These are phyloP conservation scores for Dioctria rufipes DNA, from an alignment of 2,888 invertebrate genomes.

Conservation along the genomic window DNA sequence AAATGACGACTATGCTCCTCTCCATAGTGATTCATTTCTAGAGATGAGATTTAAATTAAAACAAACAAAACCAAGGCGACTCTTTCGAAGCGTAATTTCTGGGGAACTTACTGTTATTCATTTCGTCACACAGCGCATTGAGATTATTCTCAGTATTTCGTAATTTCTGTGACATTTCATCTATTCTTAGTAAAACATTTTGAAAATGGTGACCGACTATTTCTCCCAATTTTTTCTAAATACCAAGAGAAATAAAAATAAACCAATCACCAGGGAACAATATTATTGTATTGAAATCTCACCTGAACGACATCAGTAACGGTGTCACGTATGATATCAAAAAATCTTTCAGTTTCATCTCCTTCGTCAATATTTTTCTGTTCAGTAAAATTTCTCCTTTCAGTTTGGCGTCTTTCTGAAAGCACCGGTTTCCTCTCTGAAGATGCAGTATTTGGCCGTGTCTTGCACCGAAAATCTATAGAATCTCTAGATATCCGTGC, in stretches of 20 bases:
- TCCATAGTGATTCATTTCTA: constrained; percentile 67
- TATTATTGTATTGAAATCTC: background rate
- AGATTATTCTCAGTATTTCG: constrained; percentile 25
- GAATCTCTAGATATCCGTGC: background rate
- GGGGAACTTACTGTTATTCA: constrained; percentile 46
- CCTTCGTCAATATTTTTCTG: constrained; percentile 33
- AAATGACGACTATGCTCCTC: constrained; percentile 69
- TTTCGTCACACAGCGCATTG: constrained; percentile 3
- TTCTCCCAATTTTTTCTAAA: constrained; percentile 29
- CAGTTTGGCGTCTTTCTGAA: background rate
- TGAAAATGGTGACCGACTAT: constrained; percentile 18
- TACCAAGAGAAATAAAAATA: background rate
- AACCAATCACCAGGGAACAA: background rate
- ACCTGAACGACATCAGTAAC: constrained; percentile 66
- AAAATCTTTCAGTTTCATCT: constrained; percentile 66
- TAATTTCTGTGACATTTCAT: constrained; percentile 41
- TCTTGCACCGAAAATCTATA: background rate
- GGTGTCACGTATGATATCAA: constrained; percentile 65
- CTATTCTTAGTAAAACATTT: constrained; percentile 33
- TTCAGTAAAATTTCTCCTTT: background rate
- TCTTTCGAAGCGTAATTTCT: too few species aligned
- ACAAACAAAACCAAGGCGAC: background rate
- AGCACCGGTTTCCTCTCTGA: background rate
- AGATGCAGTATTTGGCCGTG: constrained; percentile 12
- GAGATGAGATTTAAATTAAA: background rate